A percentile compares a stretch with the other conserved stretches of the same genome.
phyloP scores from a whole-genome alignment of 1,140 invertebrate species.

The Caenorhabditis tropicalis region DNA sequence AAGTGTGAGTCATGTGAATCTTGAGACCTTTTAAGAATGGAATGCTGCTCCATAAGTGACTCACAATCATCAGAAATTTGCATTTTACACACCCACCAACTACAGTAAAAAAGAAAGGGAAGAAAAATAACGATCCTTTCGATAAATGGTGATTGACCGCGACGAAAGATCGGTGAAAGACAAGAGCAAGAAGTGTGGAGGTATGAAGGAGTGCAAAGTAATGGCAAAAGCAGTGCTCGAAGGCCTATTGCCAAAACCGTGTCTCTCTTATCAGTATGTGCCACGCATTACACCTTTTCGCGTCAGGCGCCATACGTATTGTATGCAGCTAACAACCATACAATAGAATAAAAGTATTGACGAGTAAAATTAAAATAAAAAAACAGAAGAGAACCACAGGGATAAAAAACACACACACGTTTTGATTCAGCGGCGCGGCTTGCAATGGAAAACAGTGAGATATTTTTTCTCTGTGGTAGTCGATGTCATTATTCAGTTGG shows the following conservation, averaged over 20 bases:
- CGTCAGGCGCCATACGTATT: constrained; percentile 34
- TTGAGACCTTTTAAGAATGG: not conserved
- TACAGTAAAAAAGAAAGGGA: not conserved
- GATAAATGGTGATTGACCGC: constrained; percentile 7
- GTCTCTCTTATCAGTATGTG: not conserved
- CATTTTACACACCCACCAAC: not conserved
- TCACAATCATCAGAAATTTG: not conserved
- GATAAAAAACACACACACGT: not conserved
- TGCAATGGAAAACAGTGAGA: not conserved
- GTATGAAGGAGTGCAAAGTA: not conserved
- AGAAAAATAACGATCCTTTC: no score
- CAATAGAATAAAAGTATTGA: constrained; percentile 11
- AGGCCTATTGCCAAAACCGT: not conserved
- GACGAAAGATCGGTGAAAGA: constrained; percentile 26
- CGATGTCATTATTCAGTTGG: not conserved
- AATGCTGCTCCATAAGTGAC: not conserved
- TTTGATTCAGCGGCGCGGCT: not conserved
- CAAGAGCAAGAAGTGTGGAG: constrained; percentile 14
- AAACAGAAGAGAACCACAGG: not conserved
- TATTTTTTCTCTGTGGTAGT: not conserved
- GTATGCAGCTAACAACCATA: constrained; percentile 26
- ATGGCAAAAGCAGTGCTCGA: constrained; percentile 9
- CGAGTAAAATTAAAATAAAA: constrained; percentile 30
- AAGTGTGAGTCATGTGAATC: not conserved
- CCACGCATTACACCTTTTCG: constrained; percentile 34